phyloP scores from a whole-genome alignment of 2,888 invertebrate genomes.

The Allophyes oxyacanthae region DNA sequence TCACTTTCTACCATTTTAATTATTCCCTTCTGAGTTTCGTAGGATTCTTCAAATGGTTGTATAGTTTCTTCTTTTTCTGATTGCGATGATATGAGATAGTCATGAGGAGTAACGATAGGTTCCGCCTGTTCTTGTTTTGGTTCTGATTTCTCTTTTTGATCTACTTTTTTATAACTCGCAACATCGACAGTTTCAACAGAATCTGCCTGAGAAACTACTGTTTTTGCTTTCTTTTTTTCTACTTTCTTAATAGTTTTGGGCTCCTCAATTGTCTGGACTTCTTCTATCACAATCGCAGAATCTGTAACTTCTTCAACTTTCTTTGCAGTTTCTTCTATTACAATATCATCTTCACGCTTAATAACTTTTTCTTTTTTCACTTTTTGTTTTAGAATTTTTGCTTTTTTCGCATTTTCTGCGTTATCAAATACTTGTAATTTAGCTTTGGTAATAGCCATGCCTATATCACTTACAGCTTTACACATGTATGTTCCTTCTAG shows the following conservation, averaged over 20 bases:
- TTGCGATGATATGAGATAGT: conserved; percentile 90
- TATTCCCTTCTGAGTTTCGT: conserved; percentile 88
- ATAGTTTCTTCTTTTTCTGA: conserved; percentile 88
- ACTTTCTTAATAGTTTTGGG: conserved; percentile 86
- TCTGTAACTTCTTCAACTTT: conserved; percentile 83
- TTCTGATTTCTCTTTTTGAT: conserved; percentile 81
- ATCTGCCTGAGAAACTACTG: conserved; percentile 88
- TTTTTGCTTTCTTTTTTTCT: conserved; percentile 83
- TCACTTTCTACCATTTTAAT: conserved; percentile 88
- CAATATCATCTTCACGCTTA: conserved; percentile 67
- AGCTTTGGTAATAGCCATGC: conserved; percentile 94
- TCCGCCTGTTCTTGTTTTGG: conserved; percentile 83
- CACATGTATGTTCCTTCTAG: conserved; percentile 94
- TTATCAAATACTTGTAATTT: conserved; percentile 92
- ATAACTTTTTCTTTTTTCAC: conserved; percentile 83
- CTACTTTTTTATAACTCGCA: conserved; percentile 91
- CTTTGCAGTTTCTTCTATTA: conserved; percentile 64
- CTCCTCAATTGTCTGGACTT: conserved; percentile 87
- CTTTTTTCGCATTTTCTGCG: conserved; percentile 59
- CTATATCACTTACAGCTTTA: conserved; percentile 95
- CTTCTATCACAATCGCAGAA: conserved; percentile 79
- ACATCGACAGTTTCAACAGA: conserved; percentile 90
- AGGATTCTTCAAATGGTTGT: conserved; percentile 87
- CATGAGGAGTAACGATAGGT: conserved; percentile 86
- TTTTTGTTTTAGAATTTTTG: conserved; percentile 85